Base-by-base conservation (phyloP, 2,888 invertebrate species). In the Idaea biselata region DNA sequence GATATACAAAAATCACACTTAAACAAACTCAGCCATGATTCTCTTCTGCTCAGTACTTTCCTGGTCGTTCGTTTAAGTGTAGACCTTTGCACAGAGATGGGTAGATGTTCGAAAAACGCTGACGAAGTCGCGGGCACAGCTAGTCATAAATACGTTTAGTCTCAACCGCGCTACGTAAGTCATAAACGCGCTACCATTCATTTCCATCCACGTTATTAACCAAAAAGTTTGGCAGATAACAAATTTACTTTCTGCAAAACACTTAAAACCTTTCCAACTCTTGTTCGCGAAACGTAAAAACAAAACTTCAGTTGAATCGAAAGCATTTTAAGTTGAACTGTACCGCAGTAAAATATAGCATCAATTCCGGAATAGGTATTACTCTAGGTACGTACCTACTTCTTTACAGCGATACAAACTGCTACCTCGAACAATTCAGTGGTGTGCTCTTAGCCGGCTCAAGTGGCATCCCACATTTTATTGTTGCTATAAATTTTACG, bases 401-500 rank as follows among this genome's bases (percentile, higher is more conserved):
- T 62, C 63, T 56, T 56, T 57, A 60, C 55, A 64, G 64, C 65
- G 65, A 65, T 66, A 66, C 69, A 60, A 59, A 70, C 69, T 70
- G 71, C 70, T 73, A 77, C 73, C 75, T 77, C 74, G 63, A 68
- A 75, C 77, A 79, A 78, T 76, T 68, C 72, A 75, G 71, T 68
- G 72, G 75, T 74, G 74, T 77, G 83, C 87, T 87, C 83, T 88
- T 84, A 84, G 82, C 78, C 72, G 73, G 72, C 75, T 76, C 78
- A 71, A 77, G 85, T 85, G 85, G 85, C 87, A 84, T 82, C 86
- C 84, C 86, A 79, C 87, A 84, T 91, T 91, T 91, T 91, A 91
- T 91, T 89, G 89, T 85, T 80, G 83, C 83, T 75, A 91, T 91
- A 91, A 91, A 91, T 91, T 91, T 88, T 83, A 86, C 82, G 84